Evolutionary conservation across 2,113 vertebrate genomes (phyloP).

Genomic region (Cheirogaleus medius): DNA sequence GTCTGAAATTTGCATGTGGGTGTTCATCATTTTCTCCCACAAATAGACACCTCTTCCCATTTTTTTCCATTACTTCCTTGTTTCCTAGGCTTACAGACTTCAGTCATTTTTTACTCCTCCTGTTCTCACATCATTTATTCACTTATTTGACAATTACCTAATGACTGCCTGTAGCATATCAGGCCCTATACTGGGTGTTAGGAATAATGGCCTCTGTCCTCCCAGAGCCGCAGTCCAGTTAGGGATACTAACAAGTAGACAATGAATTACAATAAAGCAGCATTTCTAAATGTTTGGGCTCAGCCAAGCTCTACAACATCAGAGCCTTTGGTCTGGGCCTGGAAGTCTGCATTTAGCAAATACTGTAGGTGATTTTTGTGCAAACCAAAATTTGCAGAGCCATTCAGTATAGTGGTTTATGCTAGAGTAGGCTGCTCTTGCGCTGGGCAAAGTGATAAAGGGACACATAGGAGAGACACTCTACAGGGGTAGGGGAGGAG

Average conservation of each 20-base stretch:
- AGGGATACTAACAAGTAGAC: background rate
- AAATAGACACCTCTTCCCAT: slow-evolving; percentile 38
- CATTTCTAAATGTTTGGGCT: background rate
- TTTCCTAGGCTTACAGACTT: slow-evolving; percentile 36
- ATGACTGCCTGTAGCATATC: background rate
- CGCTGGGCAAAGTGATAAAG: background rate
- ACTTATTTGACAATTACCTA: slow-evolving; percentile 25
- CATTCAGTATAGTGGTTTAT: background rate
- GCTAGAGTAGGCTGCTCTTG: background rate
- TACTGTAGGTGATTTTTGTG: background rate
- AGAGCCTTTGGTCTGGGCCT: background rate
- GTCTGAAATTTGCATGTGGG: slow-evolving; percentile 33
- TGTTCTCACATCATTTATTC: slow-evolving; percentile 49
- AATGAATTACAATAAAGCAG: background rate
- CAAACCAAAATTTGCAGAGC: background rate
- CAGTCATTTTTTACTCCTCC: background rate
- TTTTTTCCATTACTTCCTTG: slow-evolving; percentile 61
- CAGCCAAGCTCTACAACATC: background rate
- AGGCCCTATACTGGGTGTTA: background rate
- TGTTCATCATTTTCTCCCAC: slow-evolving; percentile 61
- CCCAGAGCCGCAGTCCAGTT: background rate
- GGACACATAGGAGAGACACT: background rate
- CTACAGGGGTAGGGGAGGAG: background rate
- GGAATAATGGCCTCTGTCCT: background rate
- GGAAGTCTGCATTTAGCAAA: background rate